Base-by-base conservation (phyloP, 2,888 invertebrate species). In the Phalera bucephala region DNA sequence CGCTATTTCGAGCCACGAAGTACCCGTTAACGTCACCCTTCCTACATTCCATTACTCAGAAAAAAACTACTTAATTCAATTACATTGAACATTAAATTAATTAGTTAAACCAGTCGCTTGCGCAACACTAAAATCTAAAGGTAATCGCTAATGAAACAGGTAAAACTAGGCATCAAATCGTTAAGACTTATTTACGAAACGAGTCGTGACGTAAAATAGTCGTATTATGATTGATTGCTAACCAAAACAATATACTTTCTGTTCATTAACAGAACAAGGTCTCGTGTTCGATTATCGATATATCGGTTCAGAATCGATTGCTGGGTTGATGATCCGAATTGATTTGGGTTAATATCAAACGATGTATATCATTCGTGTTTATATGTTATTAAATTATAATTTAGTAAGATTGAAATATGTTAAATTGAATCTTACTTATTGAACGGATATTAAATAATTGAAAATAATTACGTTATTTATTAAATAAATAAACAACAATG, bases 161-260 rank as follows among this genome's bases (percentile, higher is more conserved):
- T 2, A 12, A 1, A 13, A 26, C 7, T 12, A 26, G 7, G 19
- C 19, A 19, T 5, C 19, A 6, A 8, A 26, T 26, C 13, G 10
- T 12, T 26, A 26, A 31, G 10, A 31, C 5, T 17, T 5, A 17
- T 17, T 17, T 17, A 9, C 22, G 22, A 36, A 12, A 17, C 14
- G 11, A 36, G 13, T 22, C 29, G 4, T 40, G 40, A 33, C 36
- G 32, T 35, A 41, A 39, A 46, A 45, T 28, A 19, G 11, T 36
- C 23, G 11, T 52, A 44, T 41, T 37, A 38, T 70, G 66, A 76
- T 71, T 66, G 65, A 77, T 71, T 59, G 55, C 42, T 13, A 51
- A 54, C 55, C 39, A 40, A 64, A 68, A 75, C 72, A 75, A 73
- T 72, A 64, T 50, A 64, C 60, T 71, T 64, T 65, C 61, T 57